Conservation (phyloP, 2,888 invertebrate genomes). For the Eupithecia dodoneata region DNA sequence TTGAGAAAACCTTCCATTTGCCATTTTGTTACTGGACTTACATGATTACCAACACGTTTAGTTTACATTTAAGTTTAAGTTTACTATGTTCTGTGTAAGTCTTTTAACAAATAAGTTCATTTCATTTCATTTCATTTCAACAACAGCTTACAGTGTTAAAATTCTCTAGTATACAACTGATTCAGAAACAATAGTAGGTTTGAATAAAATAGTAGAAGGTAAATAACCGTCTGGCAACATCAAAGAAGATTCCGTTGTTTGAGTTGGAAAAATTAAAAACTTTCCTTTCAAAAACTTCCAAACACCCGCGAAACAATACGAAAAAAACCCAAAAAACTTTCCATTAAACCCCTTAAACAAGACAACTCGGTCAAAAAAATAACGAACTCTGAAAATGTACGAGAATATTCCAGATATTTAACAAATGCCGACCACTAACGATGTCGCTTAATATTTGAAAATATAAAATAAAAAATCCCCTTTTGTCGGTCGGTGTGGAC, state of each 20-base stretch:
- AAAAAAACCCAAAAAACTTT: constrained; percentile 55
- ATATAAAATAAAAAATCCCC: constrained; percentile 78
- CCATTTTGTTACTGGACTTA: no score
- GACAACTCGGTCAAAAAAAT: constrained; percentile 67
- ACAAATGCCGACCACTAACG: constrained; percentile 81
- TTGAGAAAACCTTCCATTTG: background rate
- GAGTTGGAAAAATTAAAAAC: constrained; percentile 50
- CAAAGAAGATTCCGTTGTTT: constrained; percentile 23
- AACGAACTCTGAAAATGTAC: constrained; percentile 58
- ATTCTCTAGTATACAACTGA: background rate
- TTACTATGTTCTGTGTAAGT: no score
- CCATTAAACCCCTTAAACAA: constrained; percentile 54
- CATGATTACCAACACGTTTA: no score
- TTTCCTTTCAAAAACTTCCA: constrained; percentile 62
- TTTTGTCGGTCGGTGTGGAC: constrained; percentile 72
- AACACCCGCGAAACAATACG: constrained; percentile 56
- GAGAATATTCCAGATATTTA: constrained; percentile 81
- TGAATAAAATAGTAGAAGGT: background rate
- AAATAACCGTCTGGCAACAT: constrained; percentile 20
- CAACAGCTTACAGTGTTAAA: background rate
- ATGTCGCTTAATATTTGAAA: constrained; percentile 79
- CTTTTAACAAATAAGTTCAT: no score
- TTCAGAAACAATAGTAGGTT: background rate
- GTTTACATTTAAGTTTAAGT: no score
- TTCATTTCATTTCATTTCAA: no score